Conservation (phyloP, 1,140 invertebrate species). For the Centruroides sculpturatus region DNA sequence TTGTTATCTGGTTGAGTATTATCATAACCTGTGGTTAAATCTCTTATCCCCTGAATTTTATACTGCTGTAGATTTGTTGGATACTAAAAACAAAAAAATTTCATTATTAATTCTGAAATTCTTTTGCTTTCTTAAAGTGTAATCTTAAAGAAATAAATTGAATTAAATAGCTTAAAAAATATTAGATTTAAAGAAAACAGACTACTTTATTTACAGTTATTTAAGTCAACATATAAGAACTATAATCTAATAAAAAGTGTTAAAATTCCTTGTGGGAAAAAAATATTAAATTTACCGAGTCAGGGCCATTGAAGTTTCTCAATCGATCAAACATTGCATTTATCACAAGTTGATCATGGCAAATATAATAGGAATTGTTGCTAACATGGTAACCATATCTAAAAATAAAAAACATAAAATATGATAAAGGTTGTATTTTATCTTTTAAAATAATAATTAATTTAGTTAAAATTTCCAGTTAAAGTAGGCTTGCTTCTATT, state of each 20-base stretch:
- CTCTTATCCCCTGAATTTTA: constrained; percentile 56
- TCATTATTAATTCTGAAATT: background rate
- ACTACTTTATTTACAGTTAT: too few relatives aligned
- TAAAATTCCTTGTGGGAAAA: too few relatives aligned
- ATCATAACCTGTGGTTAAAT: constrained; percentile 81
- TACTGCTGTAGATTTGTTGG: constrained; percentile 33
- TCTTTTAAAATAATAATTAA: too few relatives aligned
- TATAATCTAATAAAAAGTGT: too few relatives aligned
- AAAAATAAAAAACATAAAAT: too few relatives aligned
- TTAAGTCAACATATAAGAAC: too few relatives aligned
- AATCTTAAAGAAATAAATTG: background rate
- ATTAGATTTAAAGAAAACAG: too few relatives aligned
- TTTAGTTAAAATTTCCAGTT: too few relatives aligned
- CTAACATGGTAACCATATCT: constrained; percentile 71
- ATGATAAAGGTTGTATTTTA: too few relatives aligned
- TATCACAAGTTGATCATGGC: constrained; percentile 54
- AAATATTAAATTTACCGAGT: constrained; percentile 29
- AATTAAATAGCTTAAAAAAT: constrained; percentile 22
- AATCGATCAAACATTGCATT: constrained; percentile 65
- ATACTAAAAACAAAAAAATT: constrained; percentile 16
- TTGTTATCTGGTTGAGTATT: constrained; percentile 51
- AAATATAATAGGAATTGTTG: constrained; percentile 77
- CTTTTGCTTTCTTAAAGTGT: background rate
- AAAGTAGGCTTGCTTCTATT: too few relatives aligned
- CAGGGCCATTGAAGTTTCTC: constrained; percentile 50